phyloP scores from a whole-genome alignment of 2,113 vertebrate species.

The Nothobranchius furzeri region DNA sequence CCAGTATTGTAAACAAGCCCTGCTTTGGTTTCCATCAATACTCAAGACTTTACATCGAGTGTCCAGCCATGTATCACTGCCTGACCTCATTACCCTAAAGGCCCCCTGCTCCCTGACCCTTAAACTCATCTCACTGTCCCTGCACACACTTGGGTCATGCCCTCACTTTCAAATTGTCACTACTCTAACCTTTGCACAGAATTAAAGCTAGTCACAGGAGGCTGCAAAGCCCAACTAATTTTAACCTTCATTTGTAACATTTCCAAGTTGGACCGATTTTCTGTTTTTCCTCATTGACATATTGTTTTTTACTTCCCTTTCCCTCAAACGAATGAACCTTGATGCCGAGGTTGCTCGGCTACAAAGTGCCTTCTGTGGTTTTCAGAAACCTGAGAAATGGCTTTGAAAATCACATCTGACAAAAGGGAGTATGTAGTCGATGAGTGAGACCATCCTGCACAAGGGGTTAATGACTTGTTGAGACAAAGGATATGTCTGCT shows the following conservation, averaged over 20 bases:
- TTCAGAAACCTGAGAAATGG: conserved; percentile 28
- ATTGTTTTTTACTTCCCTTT: neutral
- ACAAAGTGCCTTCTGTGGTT: neutral
- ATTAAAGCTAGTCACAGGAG: conserved; percentile 11
- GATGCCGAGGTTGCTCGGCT: neutral
- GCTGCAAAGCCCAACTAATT: conserved; percentile 19
- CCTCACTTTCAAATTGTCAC: conserved; percentile 31
- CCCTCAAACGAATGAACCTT: neutral
- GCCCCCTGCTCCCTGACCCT: conserved; percentile 44
- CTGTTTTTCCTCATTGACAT: neutral
- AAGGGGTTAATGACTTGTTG: conserved; percentile 24
- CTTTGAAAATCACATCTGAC: conserved; percentile 47
- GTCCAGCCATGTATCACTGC: conserved; percentile 64
- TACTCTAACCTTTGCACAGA: conserved; percentile 10
- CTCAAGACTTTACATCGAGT: conserved; percentile 25
- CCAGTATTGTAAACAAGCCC: neutral
- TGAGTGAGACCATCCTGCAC: conserved; percentile 2
- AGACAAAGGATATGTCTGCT: conserved; percentile 17
- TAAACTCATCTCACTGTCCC: conserved; percentile 41
- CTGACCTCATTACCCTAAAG: conserved; percentile 56
- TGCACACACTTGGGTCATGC: conserved; percentile 34
- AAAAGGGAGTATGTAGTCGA: conserved; percentile 31
- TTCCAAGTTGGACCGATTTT: neutral
- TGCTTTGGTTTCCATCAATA: conserved; percentile 6
- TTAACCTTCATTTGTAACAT: no score